Conservation (phyloP, 2,888 invertebrate species). For the Ptilodon capucinus region DNA sequence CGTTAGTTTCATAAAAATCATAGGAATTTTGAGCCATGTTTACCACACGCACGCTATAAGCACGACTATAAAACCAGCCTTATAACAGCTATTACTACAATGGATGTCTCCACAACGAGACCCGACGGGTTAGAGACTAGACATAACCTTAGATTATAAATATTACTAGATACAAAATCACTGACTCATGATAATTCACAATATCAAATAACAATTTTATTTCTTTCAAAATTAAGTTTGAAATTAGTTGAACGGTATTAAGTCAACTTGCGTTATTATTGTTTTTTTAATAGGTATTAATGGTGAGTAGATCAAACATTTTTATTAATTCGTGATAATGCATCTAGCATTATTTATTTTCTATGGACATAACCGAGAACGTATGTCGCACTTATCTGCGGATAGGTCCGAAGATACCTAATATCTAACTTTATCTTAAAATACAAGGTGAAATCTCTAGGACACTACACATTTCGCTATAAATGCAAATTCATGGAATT, state of each 20-base stretch:
- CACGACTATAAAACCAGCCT: too few relatives aligned
- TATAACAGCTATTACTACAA: constrained; percentile 36
- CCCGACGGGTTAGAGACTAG: constrained; percentile 57
- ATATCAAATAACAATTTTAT: too few relatives aligned
- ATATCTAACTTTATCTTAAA: constrained; percentile 70
- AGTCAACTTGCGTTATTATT: too few relatives aligned
- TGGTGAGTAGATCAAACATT: too few relatives aligned
- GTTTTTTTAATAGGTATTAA: too few relatives aligned
- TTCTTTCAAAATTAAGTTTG: too few relatives aligned
- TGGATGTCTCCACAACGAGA: constrained; percentile 50
- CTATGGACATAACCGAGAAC: constrained; percentile 59
- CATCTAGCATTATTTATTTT: background rate
- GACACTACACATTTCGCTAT: constrained; percentile 80
- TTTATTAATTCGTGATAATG: too few relatives aligned
- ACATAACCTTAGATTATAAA: background rate
- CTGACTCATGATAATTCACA: too few relatives aligned
- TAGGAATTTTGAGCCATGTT: too few relatives aligned
- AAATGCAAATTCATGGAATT: constrained; percentile 83
- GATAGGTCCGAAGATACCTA: constrained; percentile 62
- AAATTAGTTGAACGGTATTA: too few relatives aligned
- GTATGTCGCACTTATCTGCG: constrained; percentile 65
- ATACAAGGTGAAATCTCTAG: constrained; percentile 80
- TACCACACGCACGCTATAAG: too few relatives aligned
- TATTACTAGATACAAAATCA: background rate
- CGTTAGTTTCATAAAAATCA: too few relatives aligned